phyloP scores from a whole-genome alignment of 1,140 invertebrate genomes.

The Diorhabda sublineata region DNA sequence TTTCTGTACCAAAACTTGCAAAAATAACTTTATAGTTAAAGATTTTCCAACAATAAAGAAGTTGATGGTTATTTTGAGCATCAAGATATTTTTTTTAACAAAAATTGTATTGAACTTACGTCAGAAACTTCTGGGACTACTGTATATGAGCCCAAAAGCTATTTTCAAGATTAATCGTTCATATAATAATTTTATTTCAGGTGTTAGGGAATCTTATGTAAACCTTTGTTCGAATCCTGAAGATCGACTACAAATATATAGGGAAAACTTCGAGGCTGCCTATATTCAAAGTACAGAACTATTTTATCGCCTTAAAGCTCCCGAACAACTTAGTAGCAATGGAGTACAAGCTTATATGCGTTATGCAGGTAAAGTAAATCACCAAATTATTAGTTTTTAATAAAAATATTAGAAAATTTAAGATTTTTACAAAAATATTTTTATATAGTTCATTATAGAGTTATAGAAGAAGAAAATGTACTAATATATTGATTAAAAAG shows the following conservation, averaged over 20 bases:
- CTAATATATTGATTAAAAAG: no score
- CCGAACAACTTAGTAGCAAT: slow-evolving; percentile 81
- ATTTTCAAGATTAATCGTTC: not conserved
- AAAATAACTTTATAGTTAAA: no score
- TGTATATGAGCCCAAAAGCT: not conserved
- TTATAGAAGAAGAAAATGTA: no score
- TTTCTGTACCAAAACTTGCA: no score
- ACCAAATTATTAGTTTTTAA: no score
- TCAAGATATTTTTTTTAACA: no score
- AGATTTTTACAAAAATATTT: no score
- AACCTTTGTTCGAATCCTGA: slow-evolving; percentile 92
- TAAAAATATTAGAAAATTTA: no score
- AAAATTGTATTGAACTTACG: no score
- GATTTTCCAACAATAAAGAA: no score
- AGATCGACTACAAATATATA: slow-evolving; percentile 92
- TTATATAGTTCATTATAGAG: no score
- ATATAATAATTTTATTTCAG: slow-evolving; percentile 42
- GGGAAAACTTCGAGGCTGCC: slow-evolving; percentile 94
- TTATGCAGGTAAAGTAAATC: slow-evolving; percentile 61
- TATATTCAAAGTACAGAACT: slow-evolving; percentile 90
- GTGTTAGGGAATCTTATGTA: slow-evolving; percentile 56
- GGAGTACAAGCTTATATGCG: slow-evolving; percentile 97
- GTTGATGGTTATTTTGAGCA: no score
- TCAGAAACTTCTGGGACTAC: not conserved
- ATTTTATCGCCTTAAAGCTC: slow-evolving; percentile 91